Percentiles rank a stretch among this genome's conserved stretches.
Conservation (phyloP, 2,888 invertebrate genomes). For the Mycalesis mineus region DNA sequence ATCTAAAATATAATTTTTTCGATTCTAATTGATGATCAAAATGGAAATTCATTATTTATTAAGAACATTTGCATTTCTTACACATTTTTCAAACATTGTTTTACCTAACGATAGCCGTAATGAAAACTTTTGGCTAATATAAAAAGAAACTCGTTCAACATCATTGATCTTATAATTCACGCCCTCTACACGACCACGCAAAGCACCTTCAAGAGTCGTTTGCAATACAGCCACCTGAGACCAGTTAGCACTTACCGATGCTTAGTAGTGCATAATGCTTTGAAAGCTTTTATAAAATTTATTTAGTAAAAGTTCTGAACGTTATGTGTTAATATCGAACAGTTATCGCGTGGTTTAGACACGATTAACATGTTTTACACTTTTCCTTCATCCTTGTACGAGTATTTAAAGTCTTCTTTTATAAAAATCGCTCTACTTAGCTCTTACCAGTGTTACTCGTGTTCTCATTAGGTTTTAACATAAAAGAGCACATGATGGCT, state of each 20-base stretch:
- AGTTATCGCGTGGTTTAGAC: too few relatives aligned
- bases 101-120: neutral
- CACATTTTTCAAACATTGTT: neutral
- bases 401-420: too few relatives aligned
- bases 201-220: slow-evolving; percentile 5
- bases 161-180: slow-evolving; percentile 2
- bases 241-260: slow-evolving; percentile 6
- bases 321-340: neutral
- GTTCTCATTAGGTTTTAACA: too few relatives aligned
- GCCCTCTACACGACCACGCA: slow-evolving; percentile 1
- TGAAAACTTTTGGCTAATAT: neutral
- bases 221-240: slow-evolving; percentile 9
- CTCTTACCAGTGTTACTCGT: too few relatives aligned
- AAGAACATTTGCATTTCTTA: too few relatives aligned
- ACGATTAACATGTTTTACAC: too few relatives aligned
- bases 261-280: slow-evolving; percentile 3
- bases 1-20: too few relatives aligned
- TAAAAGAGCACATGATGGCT: too few relatives aligned
- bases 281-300: slow-evolving; percentile 1
- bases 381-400: too few relatives aligned
- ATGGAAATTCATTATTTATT: too few relatives aligned
- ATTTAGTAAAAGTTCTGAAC: neutral
- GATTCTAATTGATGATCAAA: too few relatives aligned
- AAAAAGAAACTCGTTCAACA: neutral
- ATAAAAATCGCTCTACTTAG: too few relatives aligned